Evolutionary conservation across 1,140 invertebrate species (phyloP).

Genomic region (Campodea augens): DNA sequence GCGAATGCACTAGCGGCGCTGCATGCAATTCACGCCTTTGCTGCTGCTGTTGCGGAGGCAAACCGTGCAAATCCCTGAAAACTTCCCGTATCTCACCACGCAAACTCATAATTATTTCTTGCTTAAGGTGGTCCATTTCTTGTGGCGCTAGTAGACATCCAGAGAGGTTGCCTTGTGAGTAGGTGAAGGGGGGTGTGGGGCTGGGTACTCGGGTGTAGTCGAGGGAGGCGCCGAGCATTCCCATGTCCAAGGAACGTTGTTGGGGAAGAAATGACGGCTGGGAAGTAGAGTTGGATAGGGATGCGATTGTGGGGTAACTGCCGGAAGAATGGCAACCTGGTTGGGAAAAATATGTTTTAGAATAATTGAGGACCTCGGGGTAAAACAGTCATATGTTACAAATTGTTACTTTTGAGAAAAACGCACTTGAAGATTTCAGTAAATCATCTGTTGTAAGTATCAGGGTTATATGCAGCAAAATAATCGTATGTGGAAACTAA

Average conservation of each 20-base stretch:
- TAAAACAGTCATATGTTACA: no score
- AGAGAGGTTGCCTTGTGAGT: constrained; percentile 12
- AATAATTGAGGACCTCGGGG: no score
- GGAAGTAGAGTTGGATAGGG: constrained; percentile 1
- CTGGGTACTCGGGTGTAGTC: constrained; percentile 7
- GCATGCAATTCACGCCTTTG: background rate
- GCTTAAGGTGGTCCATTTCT: constrained; percentile 22
- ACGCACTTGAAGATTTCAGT: no score
- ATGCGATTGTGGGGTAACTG: background rate
- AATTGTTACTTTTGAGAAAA: no score
- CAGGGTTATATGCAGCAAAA: no score
- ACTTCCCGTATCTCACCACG: constrained; percentile 20
- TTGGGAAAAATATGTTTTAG: no score
- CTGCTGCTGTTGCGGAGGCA: background rate
- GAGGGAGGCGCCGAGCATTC: constrained; percentile 11
- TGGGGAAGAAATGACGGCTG: constrained; percentile 3
- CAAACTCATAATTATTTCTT: constrained; percentile 21
- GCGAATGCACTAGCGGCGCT: background rate
- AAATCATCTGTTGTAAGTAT: no score
- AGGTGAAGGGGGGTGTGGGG: constrained; percentile 10
- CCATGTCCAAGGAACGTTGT: constrained; percentile 11
- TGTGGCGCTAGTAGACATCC: constrained; percentile 13
- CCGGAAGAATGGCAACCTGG: no score
- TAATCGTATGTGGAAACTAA: no score
- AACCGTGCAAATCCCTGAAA: constrained; percentile 7